Percentiles rank a stretch among this genome's conserved stretches.
These are phyloP conservation scores for Drosophila incognita DNA, from an alignment of 2,888 invertebrate species.

Conservation along the genomic window DNA sequence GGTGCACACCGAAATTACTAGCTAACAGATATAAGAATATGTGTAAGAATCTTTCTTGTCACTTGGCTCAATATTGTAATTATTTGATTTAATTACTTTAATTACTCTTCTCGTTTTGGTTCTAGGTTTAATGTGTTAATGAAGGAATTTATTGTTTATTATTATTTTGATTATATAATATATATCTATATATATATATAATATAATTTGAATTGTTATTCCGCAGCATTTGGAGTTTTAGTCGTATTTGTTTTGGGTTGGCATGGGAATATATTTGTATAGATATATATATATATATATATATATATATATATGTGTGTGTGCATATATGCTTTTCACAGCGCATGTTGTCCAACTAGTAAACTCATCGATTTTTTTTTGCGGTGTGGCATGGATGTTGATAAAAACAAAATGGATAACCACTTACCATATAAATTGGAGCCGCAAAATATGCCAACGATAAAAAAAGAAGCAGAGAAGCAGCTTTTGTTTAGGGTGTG, in stretches of 20 bases:
- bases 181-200: conserved; percentile 43
- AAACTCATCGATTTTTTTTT: conserved; percentile 63
- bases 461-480: conserved; percentile 38
- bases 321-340: conserved; percentile 5
- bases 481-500: conserved; percentile 27
- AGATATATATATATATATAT: conserved; percentile 12
- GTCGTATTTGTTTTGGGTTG: conserved; percentile 40
- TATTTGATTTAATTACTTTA: conserved; percentile 28
- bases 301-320: conserved; percentile 17
- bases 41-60: conserved; percentile 17
- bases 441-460: conserved; percentile 73
- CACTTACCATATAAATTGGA: conserved; percentile 77
- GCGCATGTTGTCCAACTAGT: conserved; percentile 45
- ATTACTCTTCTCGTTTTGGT: background rate
- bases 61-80: conserved; percentile 16
- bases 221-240: conserved; percentile 38
- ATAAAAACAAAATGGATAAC: conserved; percentile 66
- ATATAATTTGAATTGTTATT: conserved; percentile 77
- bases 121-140: conserved; percentile 6
- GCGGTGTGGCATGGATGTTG: conserved; percentile 42
- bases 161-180: conserved; percentile 58
- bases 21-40: conserved; percentile 3
- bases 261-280: conserved; percentile 53
- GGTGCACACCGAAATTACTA: conserved; percentile 46
- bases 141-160: conserved; percentile 21